Evolutionary conservation across 2,888 invertebrate species (phyloP).

Genomic region (Argyresthia goedartella): DNA sequence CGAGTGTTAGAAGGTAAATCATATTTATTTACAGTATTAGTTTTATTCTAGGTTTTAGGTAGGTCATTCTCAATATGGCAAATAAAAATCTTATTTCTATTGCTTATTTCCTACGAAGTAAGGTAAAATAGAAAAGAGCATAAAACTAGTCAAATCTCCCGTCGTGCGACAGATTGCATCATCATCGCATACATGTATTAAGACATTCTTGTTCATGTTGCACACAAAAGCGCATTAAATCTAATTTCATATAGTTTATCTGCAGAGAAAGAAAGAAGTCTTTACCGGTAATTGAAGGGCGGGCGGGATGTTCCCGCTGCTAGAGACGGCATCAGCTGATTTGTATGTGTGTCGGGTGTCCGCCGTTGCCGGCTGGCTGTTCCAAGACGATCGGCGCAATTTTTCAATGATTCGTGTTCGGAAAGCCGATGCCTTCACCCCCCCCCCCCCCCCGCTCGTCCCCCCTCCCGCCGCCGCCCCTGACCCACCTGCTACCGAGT

Average conservation of each 20-base stretch:
- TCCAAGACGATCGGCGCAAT: conserved; percentile 60
- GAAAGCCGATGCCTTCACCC: conserved; percentile 43
- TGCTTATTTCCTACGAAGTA: not conserved
- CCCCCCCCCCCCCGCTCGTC: conserved; percentile 18
- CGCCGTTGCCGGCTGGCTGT: conserved; percentile 39
- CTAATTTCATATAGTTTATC: too few relatives aligned
- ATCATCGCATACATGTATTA: too few relatives aligned
- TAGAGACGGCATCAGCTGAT: conserved; percentile 33
- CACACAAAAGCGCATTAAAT: too few relatives aligned
- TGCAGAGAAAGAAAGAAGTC: too few relatives aligned
- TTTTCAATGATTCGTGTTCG: conserved; percentile 64
- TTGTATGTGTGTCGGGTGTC: conserved; percentile 55
- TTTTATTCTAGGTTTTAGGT: too few relatives aligned
- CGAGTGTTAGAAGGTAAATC: not conserved
- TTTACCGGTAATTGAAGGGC: conserved; percentile 2
- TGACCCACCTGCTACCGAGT: conserved; percentile 45
- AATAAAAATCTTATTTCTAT: not conserved
- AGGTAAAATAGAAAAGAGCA: too few relatives aligned
- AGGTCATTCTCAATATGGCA: not conserved
- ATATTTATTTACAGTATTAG: not conserved
- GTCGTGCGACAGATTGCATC: too few relatives aligned
- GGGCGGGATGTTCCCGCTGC: conserved; percentile 11
- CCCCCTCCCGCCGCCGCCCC: conserved; percentile 17
- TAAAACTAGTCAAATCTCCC: too few relatives aligned
- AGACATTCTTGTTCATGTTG: too few relatives aligned